Evolutionary conservation across 1,140 invertebrate genomes (phyloP), one percentile per base, ranked within the genome.

Genomic region (Musca vetustissima): DNA sequence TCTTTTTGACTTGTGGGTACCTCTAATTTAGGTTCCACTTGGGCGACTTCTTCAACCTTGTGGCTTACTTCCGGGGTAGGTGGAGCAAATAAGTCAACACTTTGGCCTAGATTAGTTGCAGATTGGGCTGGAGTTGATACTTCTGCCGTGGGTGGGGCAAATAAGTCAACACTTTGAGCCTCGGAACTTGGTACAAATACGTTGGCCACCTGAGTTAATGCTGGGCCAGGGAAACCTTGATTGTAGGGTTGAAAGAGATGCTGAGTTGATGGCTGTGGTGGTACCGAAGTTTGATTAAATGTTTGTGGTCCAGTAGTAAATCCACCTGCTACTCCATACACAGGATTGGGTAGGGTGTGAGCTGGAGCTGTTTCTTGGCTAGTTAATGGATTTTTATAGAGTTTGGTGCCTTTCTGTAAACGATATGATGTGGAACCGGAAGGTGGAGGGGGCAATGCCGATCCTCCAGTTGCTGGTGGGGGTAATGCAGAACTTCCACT

Each of bases 331-430:
- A 47, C 25, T 0, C 21, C 15, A 21, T 17, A 25, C 9, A 21
- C 43, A 61, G 65, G 25, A 66, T 11, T 50, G 11, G 59, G 9
- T 15, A 22, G 19, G 32, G 28, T 32, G 3, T 59, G 64, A 7
- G 67, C 17, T 0, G 66, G 70, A 11, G 67, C 71, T 11, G 78
- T 79, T 71, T 80, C 76, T 22, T 76, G 73, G 0, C 71, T 65
- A 4, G 72, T 76, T 57, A 81, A 70, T 3, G 79, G 79, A 70
- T 73, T 81, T 48, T 74, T 78, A 68, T 81, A 81, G 15, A 81
- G 74, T 14, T 78, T 76, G 7, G 79, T 81, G 50, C 79, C 79
- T 64, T 81, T 81, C 48, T 81, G 79, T 3, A 81, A 71, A 21
- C 79, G 74, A 66, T 79, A 81, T 9, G 79, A 79, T 14, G 72